phyloP scores from a whole-genome alignment of 2,888 invertebrate genomes.

The Adelphocoris suturalis region DNA sequence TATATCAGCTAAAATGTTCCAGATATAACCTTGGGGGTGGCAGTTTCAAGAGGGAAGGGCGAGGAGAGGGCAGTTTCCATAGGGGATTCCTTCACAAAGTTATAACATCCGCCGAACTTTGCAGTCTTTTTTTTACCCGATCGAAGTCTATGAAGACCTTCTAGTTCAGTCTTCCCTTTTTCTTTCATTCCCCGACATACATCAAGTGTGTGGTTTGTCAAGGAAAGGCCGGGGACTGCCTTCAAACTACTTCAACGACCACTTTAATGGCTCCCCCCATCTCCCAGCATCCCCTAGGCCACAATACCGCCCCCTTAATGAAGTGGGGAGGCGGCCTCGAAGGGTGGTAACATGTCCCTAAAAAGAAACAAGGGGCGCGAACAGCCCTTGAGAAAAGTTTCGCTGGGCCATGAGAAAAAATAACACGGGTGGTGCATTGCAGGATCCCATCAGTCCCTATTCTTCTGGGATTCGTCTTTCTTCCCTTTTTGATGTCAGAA shows the following conservation, averaged over 20 bases:
- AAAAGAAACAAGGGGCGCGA: conserved; percentile 28
- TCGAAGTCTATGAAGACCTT: too few species aligned
- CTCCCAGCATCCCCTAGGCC: background rate
- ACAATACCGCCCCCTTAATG: background rate
- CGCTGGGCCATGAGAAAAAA: background rate
- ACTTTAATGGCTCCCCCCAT: background rate
- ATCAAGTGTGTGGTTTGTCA: conserved; percentile 14
- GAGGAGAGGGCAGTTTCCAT: too few species aligned
- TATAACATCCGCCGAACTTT: too few species aligned
- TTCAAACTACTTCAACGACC: background rate
- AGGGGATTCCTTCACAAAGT: too few species aligned
- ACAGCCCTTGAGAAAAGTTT: background rate
- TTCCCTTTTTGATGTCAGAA: too few species aligned
- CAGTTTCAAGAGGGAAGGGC: too few species aligned
- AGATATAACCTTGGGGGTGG: too few species aligned
- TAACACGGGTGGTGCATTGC: conserved; percentile 22
- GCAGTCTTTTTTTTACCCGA: too few species aligned
- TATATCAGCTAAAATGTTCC: too few species aligned
- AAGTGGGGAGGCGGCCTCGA: background rate
- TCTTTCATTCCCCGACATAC: background rate
- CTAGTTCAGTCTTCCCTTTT: too few species aligned
- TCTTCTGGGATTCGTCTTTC: background rate
- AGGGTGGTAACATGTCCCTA: conserved; percentile 14
- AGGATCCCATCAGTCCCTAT: background rate
- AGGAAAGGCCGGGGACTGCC: background rate